phyloP scores from a whole-genome alignment of 1,140 invertebrate genomes.

The Homarus americanus region DNA sequence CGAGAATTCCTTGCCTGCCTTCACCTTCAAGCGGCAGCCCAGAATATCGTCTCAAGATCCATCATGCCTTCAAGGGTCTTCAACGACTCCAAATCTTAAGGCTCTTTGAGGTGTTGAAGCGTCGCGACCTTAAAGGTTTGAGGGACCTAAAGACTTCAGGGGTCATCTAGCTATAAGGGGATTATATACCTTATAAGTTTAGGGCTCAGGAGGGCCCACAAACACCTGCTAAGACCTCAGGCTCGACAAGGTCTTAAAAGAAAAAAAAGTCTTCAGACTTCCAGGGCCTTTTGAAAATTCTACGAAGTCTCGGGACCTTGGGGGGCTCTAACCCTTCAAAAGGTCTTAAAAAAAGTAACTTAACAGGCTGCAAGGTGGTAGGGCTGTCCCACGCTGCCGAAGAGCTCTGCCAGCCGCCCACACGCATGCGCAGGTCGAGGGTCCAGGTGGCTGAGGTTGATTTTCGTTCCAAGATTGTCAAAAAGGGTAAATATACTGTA shows the following conservation, averaged over 20 bases:
- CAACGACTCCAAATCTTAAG: neutral
- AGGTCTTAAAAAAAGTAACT: neutral
- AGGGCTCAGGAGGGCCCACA: neutral
- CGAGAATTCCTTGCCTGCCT: no score
- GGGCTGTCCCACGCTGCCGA: no score
- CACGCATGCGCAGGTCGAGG: neutral
- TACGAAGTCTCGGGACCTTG: neutral
- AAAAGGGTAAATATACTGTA: conserved; percentile 6
- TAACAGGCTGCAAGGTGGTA: neutral
- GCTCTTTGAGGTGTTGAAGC: neutral
- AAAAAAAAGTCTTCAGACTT: no score
- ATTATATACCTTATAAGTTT: no score
- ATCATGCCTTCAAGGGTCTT: neutral
- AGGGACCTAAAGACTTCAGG: neutral
- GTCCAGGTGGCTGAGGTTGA: neutral
- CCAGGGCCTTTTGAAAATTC: no score
- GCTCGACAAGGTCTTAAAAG: no score
- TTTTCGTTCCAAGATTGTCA: neutral
- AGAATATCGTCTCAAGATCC: neutral
- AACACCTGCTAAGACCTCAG: no score
- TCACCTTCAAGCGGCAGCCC: neutral
- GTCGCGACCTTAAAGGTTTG: neutral
- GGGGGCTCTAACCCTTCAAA: neutral
- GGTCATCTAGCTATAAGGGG: neutral
- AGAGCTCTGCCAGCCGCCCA: neutral